Base-by-base conservation (phyloP, 2,797 vertebrate species). In the Acropternis orthonyx region DNA sequence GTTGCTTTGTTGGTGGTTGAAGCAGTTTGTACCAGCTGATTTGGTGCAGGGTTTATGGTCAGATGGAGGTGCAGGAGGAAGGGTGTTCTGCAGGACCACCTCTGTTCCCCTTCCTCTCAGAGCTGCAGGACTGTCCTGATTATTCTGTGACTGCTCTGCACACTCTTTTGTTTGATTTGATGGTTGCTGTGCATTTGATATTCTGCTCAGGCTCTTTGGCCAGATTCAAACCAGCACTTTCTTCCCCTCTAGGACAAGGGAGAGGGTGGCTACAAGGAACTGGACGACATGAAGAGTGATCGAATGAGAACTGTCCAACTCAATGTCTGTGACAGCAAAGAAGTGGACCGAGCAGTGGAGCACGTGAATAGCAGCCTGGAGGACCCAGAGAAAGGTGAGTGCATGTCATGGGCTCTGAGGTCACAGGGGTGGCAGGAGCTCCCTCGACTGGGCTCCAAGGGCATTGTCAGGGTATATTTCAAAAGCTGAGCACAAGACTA, bases 301-400 rank as follows among this genome's bases (percentile, higher is more conserved):
- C 94, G 97, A 19, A 89, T 98, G 96, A 97, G 96, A 83, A 98
- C 98, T 1, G 36, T 98, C 28, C 98, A 98, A 90, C 97, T 98
- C 55, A 98, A 98, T 0, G 98, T 98, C 56, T 98, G 98, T 79
- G 97, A 96, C 65, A 96, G 96, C 8, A 97, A 98, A 55, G 98
- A 98, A n/a, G 93, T 98, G 27, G 97, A 97, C 12, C 96, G 77
- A 41, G 97, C 92, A 0, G 97, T 98, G 37, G 97, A 98, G 59
- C 66, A 85, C 0, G 63, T 98, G 54, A 95, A 85, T 5, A 95
- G 78, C 4, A 96, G 92, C 77, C 87, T 98, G 71, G 92, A 95
- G 92, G 97, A 98, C 72, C 96, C 98, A 4, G 95, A 98, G 68
- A 97, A 97, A 78, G 98, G 98, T 98, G 68, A 10, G 46, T 46